Evolutionary conservation across 2,888 invertebrate species (phyloP).

Genomic region (Drosophila koepferae): DNA sequence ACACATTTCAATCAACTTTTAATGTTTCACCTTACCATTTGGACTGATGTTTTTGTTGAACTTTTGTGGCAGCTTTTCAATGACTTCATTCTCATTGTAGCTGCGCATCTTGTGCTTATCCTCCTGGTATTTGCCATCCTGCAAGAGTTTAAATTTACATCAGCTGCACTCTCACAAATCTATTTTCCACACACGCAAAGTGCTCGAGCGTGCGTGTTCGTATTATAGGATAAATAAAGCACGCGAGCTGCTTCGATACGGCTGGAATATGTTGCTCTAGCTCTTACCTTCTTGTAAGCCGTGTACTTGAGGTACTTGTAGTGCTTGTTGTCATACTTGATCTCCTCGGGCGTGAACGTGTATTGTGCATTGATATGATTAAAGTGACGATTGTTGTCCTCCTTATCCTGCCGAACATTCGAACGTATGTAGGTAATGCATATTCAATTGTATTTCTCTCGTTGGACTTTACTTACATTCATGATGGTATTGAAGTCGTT

Average conservation of each 20-base stretch:
- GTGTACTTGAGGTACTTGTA: slow-evolving; percentile 92
- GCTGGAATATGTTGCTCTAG: neutral
- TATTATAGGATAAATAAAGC: no score
- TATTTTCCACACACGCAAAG: slow-evolving; percentile 1
- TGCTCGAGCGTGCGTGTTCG: neutral
- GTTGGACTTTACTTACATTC: slow-evolving; percentile 77
- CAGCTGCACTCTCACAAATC: neutral
- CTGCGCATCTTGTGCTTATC: slow-evolving; percentile 88
- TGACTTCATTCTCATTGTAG: slow-evolving; percentile 88
- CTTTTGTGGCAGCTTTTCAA: slow-evolving; percentile 85
- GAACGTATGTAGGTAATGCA: neutral
- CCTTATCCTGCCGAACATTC: slow-evolving; percentile 79
- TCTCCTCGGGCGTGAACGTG: slow-evolving; percentile 90
- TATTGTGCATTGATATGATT: slow-evolving; percentile 86
- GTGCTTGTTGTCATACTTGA: slow-evolving; percentile 92
- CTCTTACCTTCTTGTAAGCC: slow-evolving; percentile 88
- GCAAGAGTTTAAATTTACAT: neutral
- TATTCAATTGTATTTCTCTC: slow-evolving; percentile 5
- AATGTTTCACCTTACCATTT: slow-evolving; percentile 67
- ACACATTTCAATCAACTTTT: neutral
- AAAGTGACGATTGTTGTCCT: slow-evolving; percentile 85
- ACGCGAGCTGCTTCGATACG: neutral
- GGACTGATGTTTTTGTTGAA: slow-evolving; percentile 79
- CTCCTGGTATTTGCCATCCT: slow-evolving; percentile 86
- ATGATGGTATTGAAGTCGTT: slow-evolving; percentile 83